Evolutionary conservation across 2,797 vertebrate genomes (phyloP).

Genomic region (Hemitrygon akajei): DNA sequence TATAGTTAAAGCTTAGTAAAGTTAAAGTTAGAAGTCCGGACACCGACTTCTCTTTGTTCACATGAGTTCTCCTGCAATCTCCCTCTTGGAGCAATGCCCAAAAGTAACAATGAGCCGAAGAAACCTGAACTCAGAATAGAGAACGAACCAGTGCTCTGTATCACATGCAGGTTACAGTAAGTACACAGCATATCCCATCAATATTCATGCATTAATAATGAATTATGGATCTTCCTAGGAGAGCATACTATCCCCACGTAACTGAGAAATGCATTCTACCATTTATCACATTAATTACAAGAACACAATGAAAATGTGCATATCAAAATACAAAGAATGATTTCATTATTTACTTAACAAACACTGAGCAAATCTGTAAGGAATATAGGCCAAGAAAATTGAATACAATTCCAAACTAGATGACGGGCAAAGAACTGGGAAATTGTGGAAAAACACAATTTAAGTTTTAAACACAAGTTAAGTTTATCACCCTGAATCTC

Average conservation of each 20-base stretch:
- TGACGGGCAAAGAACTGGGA: no score
- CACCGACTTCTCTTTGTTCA: not conserved
- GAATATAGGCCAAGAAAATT: not conserved
- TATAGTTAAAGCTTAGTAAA: no score
- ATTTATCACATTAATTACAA: not conserved
- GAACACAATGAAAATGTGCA: not conserved
- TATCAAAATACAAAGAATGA: not conserved
- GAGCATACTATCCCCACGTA: not conserved
- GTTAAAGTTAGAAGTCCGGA: no score
- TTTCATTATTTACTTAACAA: not conserved
- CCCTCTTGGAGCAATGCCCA: no score
- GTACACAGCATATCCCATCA: not conserved
- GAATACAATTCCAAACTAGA: no score
- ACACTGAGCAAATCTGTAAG: not conserved
- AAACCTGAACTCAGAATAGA: not conserved
- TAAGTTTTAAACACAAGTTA: no score
- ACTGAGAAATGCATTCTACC: not conserved
- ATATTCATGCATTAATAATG: slow-evolving; percentile 32
- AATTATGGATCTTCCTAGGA: not conserved
- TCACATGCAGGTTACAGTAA: not conserved
- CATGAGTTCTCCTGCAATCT: no score
- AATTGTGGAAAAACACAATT: no score
- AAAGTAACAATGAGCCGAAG: not conserved
- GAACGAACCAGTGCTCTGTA: not conserved
- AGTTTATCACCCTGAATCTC: no score